A percentile compares a stretch with the other conserved stretches of the same genome.
Conservation (phyloP, 1,140 invertebrate genomes). For the Brachionus sp. region DNA sequence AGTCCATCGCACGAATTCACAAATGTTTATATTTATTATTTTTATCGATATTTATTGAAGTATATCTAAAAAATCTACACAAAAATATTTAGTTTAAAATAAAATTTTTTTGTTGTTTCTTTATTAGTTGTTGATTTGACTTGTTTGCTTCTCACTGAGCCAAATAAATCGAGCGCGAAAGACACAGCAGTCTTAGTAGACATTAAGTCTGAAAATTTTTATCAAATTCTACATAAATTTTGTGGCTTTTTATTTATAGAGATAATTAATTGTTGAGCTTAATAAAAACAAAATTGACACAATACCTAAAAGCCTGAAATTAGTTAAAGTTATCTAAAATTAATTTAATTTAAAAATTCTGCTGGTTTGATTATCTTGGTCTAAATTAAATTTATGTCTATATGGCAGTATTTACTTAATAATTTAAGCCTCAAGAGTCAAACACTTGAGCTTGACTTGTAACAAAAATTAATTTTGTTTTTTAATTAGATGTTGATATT, state of each 20-base stretch:
- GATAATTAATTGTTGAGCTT: background rate
- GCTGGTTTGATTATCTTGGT: background rate
- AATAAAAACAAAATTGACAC: background rate
- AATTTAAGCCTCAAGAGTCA: background rate
- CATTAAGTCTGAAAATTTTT: too few species aligned
- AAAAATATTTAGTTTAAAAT: background rate
- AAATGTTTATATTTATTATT: background rate
- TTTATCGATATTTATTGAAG: background rate
- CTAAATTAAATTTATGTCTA: background rate
- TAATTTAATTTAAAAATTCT: background rate
- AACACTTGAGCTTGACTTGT: background rate
- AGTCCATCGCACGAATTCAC: background rate
- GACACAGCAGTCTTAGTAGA: too few species aligned
- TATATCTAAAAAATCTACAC: background rate
- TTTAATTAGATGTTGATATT: background rate
- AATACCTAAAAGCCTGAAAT: background rate
- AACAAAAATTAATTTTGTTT: background rate
- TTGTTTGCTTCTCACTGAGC: too few species aligned
- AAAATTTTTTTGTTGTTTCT: background rate
- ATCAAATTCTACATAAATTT: too few species aligned
- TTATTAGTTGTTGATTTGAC: too few species aligned
- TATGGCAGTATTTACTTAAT: background rate
- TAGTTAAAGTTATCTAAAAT: background rate
- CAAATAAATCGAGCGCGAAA: too few species aligned
- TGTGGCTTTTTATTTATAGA: too few species aligned